Evolutionary conservation across 1,140 invertebrate genomes (phyloP).

Genomic region (Eumeta japonica): DNA sequence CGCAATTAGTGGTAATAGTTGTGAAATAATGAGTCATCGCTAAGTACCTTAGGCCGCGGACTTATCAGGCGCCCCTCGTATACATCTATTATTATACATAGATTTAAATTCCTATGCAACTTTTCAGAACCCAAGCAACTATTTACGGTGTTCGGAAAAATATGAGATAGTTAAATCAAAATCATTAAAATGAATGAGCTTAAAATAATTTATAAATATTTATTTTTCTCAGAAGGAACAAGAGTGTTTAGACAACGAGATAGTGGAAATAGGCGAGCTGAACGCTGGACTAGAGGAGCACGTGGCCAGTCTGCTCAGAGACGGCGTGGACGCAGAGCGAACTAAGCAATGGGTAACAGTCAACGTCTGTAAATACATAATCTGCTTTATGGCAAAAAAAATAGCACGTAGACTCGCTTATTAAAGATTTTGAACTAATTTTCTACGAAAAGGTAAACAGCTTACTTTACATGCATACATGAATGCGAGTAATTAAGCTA

Average conservation of each 20-base stretch:
- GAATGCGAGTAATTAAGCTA: too few species aligned
- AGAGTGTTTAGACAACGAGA: conserved; percentile 25
- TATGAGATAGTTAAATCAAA: background rate
- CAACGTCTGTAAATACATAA: background rate
- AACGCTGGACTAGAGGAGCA: conserved; percentile 37
- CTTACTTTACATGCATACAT: too few species aligned
- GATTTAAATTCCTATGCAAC: too few species aligned
- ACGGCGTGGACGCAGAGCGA: conserved; percentile 25
- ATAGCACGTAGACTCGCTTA: too few species aligned
- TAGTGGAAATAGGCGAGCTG: conserved; percentile 17
- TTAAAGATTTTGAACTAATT: too few species aligned
- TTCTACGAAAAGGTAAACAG: too few species aligned
- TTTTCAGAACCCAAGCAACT: too few species aligned
- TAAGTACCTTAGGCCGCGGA: too few species aligned
- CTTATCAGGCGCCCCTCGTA: too few species aligned
- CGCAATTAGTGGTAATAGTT: too few species aligned
- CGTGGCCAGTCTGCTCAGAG: conserved; percentile 30
- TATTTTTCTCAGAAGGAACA: conserved; percentile 30
- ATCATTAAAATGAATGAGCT: background rate
- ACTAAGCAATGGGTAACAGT: conserved; percentile 36
- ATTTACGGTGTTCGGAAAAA: background rate
- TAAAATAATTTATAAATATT: background rate
- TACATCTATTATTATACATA: too few species aligned
- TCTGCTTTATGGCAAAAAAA: conserved; percentile 4
- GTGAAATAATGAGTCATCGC: too few species aligned